phyloP scores from a whole-genome alignment of 2,113 vertebrate species.

The Petrocephalus microphthalmus region DNA sequence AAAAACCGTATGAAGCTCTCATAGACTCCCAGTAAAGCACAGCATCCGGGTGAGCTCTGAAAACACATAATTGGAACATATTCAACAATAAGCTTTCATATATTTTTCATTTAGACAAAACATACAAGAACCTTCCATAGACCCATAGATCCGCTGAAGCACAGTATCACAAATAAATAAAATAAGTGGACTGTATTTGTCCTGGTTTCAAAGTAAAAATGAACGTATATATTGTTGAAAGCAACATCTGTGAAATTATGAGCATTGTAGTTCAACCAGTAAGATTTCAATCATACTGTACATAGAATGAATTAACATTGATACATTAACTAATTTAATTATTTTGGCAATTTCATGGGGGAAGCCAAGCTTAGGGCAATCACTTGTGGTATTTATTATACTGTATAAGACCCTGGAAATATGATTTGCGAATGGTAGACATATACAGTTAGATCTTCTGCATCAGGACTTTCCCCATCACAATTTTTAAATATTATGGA shows the following conservation, averaged over 20 bases:
- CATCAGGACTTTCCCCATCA: background rate
- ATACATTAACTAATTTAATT: background rate
- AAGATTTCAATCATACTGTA: background rate
- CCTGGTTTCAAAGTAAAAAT: background rate
- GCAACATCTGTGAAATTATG: background rate
- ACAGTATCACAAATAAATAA: too few species aligned
- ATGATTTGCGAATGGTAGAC: background rate
- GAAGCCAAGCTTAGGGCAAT: too few species aligned
- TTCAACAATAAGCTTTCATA: background rate
- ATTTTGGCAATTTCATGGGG: background rate
- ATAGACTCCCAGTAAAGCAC: background rate
- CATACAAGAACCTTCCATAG: background rate
- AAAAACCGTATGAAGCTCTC: too few species aligned
- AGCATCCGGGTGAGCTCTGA: background rate
- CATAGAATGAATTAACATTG: background rate
- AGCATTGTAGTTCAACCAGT: background rate
- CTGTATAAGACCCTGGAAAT: background rate
- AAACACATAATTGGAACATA: background rate
- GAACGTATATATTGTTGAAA: background rate
- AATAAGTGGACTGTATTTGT: background rate
- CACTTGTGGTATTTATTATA: background rate
- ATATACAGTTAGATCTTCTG: background rate
- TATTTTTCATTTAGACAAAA: background rate
- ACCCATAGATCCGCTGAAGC: background rate
- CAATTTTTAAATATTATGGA: too few species aligned